These are phyloP conservation scores for Crypturellus tataupa DNA, from an alignment of 2,797 vertebrate species.

Conservation along the genomic window DNA sequence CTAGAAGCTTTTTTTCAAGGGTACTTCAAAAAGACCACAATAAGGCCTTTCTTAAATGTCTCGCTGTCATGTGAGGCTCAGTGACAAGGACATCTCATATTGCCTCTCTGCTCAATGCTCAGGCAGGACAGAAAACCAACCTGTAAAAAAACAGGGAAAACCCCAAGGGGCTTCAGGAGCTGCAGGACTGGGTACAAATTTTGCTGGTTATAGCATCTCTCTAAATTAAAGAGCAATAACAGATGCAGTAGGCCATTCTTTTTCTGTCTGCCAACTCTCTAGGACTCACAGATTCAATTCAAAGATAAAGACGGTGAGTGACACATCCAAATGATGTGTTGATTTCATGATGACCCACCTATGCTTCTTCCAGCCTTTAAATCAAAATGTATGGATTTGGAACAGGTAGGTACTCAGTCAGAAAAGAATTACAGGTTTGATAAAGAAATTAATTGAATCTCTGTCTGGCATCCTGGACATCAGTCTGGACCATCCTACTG, in stretches of 20 bases:
- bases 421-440: background rate
- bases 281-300: background rate
- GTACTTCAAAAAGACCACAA: background rate
- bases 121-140: background rate
- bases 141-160: background rate
- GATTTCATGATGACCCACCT: background rate
- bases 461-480: background rate
- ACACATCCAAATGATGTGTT: background rate
- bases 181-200: background rate
- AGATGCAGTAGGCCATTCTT: background rate
- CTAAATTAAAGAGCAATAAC: background rate
- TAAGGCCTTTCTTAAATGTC: background rate
- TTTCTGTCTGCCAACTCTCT: background rate
- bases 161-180: background rate
- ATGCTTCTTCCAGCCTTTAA: background rate
- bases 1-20: background rate
- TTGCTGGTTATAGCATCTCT: background rate
- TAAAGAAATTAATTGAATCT: background rate
- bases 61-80: background rate
- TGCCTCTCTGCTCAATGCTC: background rate
- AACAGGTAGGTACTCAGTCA: background rate
- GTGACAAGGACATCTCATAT: background rate
- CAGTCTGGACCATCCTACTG: background rate
- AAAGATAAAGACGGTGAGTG: background rate
- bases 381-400: background rate